Base-by-base conservation (phyloP, 2,797 vertebrate genomes). In the Alfaro cultratus region DNA sequence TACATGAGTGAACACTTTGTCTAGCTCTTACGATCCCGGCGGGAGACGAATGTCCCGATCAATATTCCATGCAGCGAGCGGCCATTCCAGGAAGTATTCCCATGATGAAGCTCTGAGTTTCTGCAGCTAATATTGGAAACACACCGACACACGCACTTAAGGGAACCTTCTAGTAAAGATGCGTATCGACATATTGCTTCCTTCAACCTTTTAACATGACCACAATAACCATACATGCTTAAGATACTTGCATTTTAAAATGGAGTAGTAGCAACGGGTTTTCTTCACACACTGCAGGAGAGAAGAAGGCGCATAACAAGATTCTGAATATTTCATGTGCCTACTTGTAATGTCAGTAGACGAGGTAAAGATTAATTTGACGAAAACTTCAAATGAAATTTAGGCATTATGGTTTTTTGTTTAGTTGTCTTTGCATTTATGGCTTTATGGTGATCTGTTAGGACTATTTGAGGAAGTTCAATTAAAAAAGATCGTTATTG, bases 41-140 rank as follows among this genome's bases (percentile, higher is more conserved):
- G 83, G 82, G 79, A 71, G 64, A 88, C 83, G 87, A 87, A 91
- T 90, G 88, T 77, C 74, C 84, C 73, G 82, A 94, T 92, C 92
- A 87, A 92, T 93, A 91, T 88, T 90, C 90, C 57, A 80, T 81
- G 85, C 77, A 84, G 76, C 26, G 76, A 67, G 73, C 73, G 76
- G 77, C 86, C 55, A 7, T 91, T 90, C 86, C 90, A 82, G 89
- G 84, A 92, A 92, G 51, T 85, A 83, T 89, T 91, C 81, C 84
- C 78, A 79, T 80, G 85, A 90, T 85, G 78, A 87, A 83, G 81
- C 49, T 64, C 81, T 39, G 53, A 78, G 76, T 84, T 82, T 80
- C 75, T 78, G 29, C 73, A 67, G 83, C 79, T 86, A 85, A 91
- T 91, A 91, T 87, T 85, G 84, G 73, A 91, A 83, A 79, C 85